Conservation (phyloP, 2,797 vertebrate species). For the Glossophaga mutica region DNA sequence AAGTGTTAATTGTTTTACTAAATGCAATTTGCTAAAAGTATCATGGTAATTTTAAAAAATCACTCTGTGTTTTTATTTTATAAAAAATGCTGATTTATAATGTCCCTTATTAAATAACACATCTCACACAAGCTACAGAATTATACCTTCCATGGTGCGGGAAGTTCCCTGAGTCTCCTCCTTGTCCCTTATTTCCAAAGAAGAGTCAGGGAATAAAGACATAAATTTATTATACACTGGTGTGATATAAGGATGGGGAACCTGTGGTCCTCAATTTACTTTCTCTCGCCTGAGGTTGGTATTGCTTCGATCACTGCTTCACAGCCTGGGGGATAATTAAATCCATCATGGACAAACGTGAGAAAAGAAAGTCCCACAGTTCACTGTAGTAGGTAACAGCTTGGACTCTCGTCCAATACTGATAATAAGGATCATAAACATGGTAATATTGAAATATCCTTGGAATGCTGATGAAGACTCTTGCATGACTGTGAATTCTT, state of each 20-base stretch:
- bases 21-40: not conserved
- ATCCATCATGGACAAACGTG: not conserved
- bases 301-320: not conserved
- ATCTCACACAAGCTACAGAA: not conserved
- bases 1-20: not conserved
- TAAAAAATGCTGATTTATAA: not conserved
- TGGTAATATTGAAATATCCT: not conserved
- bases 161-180: not conserved
- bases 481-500: not conserved
- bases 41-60: not conserved
- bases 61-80: not conserved
- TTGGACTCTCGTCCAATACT: not conserved
- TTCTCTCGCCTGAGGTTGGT: not conserved
- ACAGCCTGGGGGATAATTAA: not conserved
- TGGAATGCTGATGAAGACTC: not conserved
- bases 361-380: not conserved
- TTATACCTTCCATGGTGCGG: not conserved
- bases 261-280: not conserved
- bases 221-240: not conserved
- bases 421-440: not conserved
- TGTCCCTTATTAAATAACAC: not conserved
- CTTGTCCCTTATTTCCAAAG: not conserved
- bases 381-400: not conserved
- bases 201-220: not conserved
- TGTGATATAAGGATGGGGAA: no score